Evolutionary conservation across 2,797 vertebrate genomes (phyloP), one percentile per base, ranked within the genome.

Genomic region (Melopsittacus undulatus): DNA sequence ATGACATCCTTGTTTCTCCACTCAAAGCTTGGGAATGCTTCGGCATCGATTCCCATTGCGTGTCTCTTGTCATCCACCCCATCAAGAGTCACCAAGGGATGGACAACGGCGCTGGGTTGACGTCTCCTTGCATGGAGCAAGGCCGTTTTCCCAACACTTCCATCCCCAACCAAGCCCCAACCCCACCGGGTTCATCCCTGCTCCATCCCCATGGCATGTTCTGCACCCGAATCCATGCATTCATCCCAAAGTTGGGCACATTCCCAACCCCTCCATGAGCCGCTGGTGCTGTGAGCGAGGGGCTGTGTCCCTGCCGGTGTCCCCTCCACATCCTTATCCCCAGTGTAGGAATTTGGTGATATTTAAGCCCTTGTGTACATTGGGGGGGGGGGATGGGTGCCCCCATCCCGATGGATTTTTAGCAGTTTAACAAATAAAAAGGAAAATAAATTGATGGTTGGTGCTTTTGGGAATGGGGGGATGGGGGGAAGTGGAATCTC

Each of bases 361-460:
- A 97, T 95, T 97, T 97, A 97, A 97, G 97, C 91, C 83, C 91
- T 94, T 92, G 84, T 97, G 95, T 97, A 86, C 14, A 43, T 89
- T 85, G 6, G 14, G 11, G 36, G 19, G 59, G 52, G 54, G 21
- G 11, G 72, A 7, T n/a, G 73, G 87, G 66, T 21, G 26, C 24
- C 80, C 77, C 26, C 48, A 16, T 66, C 83, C 42, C 4, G 3
- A 91, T 38, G 72, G 96, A 93, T 98, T 98, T 98, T 98, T 98
- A 98, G 98, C 96, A 18, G 56, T 97, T 98, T 97, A 97, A 97
- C 97, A 97, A 98, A 98, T 98, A 98, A 98, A 97, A 95, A 91
- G 84, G 52, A 84, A 95, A 91, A 93, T 1, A 40, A 93, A 51
- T 0, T 1, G 62, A 45, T 73, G 82, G 75, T 59, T 10, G 74